Base-by-base conservation (phyloP, 2,888 invertebrate genomes). In the Laothoe populi region DNA sequence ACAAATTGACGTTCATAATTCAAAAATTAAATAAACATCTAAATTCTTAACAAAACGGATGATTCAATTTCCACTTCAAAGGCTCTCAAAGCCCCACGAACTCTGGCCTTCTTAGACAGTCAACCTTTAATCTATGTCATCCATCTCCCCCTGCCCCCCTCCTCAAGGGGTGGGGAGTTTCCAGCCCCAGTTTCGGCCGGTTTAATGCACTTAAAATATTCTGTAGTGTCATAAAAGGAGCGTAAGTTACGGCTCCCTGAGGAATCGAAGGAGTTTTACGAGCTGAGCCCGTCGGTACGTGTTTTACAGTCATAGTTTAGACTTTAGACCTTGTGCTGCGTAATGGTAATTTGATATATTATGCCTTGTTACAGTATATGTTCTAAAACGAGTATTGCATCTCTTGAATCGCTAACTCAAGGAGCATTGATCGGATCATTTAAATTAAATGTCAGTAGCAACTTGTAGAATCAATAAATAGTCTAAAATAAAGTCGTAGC, bases 201-300 rank as follows among this genome's bases (percentile, higher is more conserved):
- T 79, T 81, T 83, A 83, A 83, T 85, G 85, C 83, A 84, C 83
- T 88, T 86, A 86, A 88, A 88, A 87, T 88, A 90, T 90, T 88
- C 86, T 80, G 86, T 81, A 82, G 82, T 84, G 82, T 84, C 86
- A 87, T 90, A 90, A 88, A 89, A 87, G 79, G 76, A 75, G 77
- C 72, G 74, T 85, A 81, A 89, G 78, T 84, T 87, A 90, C 80
- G 84, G 70, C 71, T 68, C 84, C 70, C 81, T 53, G 40, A 67
- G 82, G 88, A 81, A 73, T 72, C 66, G 61, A 70, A 67, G 68
- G 70, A 64, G 66, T 68, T 71, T 66, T 70, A 70, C 63, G 61
- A 59, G 65, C 26, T 11, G 10, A 19, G 69, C 60, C 49, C 0
- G 26, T 67, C 64, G 70, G 66, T 61, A 68, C 61, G 59, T 59